Percentiles rank a stretch among this genome's conserved stretches.
Conservation (phyloP, 2,888 invertebrate species). For the Rhagophthalmus giganteus region DNA sequence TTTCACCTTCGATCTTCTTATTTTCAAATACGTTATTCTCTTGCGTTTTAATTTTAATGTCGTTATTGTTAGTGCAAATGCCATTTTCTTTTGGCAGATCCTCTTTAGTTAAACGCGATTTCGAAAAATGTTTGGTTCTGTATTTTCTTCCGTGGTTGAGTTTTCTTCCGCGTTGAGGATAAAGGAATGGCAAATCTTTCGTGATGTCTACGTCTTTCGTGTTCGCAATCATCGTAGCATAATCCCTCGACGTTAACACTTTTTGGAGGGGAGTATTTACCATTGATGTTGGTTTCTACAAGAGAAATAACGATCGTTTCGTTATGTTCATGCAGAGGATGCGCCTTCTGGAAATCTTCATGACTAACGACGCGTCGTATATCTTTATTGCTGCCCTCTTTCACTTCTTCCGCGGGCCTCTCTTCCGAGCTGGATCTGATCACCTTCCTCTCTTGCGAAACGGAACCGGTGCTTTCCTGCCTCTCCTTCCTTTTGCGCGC, state of each 20-base stretch:
- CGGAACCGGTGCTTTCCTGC: slow-evolving; percentile 62
- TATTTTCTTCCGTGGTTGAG: slow-evolving; percentile 41
- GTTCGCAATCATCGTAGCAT: slow-evolving; percentile 63
- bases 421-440: slow-evolving; percentile 66
- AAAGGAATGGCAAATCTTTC: slow-evolving; percentile 58
- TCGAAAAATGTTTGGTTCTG: slow-evolving; percentile 33
- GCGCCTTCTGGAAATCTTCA: slow-evolving; percentile 61
- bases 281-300: slow-evolving; percentile 42
- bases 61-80: slow-evolving; percentile 42
- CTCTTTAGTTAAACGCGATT: slow-evolving; percentile 20
- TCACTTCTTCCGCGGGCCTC: slow-evolving; percentile 53
- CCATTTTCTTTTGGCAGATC: slow-evolving; percentile 56
- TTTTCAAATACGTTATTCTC: not conserved
- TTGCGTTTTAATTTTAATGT: slow-evolving; percentile 13
- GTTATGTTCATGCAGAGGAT: slow-evolving; percentile 49
- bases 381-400: slow-evolving; percentile 39
- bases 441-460: slow-evolving; percentile 63
- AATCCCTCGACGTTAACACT: slow-evolving; percentile 41
- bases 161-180: slow-evolving; percentile 60
- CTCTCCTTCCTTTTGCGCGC: slow-evolving; percentile 66
- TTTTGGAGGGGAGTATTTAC: slow-evolving; percentile 45
- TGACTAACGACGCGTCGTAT: slow-evolving; percentile 67
- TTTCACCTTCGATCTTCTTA: not conserved
- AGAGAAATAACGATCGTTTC: slow-evolving; percentile 41
- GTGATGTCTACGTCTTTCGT: slow-evolving; percentile 65